phyloP scores from a whole-genome alignment of 2,113 vertebrate genomes.

The Hydrolagus affinis region DNA sequence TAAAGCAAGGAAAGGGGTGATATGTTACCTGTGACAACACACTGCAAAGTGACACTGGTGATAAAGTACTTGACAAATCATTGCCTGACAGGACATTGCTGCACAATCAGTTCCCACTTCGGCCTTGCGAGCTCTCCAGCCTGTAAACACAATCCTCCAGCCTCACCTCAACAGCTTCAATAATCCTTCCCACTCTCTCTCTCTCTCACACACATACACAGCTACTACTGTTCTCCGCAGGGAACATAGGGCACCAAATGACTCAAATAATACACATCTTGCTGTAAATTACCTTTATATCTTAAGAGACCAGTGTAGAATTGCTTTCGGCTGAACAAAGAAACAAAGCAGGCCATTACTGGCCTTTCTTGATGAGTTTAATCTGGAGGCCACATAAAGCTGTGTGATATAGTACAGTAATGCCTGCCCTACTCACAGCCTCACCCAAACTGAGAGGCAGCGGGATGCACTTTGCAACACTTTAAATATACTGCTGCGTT shows the following conservation, averaged over 20 bases:
- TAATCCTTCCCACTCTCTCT: constrained; percentile 61
- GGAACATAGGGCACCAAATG: constrained; percentile 47
- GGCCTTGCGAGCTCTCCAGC: constrained; percentile 61
- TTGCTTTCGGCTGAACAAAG: constrained; percentile 56
- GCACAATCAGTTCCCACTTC: constrained; percentile 63
- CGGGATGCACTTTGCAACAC: too few species aligned
- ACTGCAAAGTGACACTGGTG: constrained; percentile 71
- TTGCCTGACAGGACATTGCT: constrained; percentile 61
- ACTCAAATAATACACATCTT: constrained; percentile 47
- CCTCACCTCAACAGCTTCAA: constrained; percentile 49
- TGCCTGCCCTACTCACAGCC: too few species aligned
- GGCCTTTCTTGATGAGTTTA: constrained; percentile 24
- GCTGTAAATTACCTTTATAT: constrained; percentile 34
- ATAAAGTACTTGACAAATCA: constrained; percentile 78
- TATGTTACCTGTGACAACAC: constrained; percentile 61
- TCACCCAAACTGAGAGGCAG: too few species aligned
- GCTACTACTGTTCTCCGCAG: constrained; percentile 48
- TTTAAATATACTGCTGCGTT: too few species aligned
- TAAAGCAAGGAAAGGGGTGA: constrained; percentile 53
- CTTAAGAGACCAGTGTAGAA: constrained; percentile 41
- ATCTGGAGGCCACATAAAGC: constrained; percentile 8
- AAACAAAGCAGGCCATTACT: constrained; percentile 14
- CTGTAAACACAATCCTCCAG: constrained; percentile 63
- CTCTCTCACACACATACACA: constrained; percentile 60
- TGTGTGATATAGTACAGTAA: neutral